Evolutionary conservation across 2,888 invertebrate genomes (phyloP), one percentile per base, ranked within the genome.

Genomic region (Sphinx pinastri): DNA sequence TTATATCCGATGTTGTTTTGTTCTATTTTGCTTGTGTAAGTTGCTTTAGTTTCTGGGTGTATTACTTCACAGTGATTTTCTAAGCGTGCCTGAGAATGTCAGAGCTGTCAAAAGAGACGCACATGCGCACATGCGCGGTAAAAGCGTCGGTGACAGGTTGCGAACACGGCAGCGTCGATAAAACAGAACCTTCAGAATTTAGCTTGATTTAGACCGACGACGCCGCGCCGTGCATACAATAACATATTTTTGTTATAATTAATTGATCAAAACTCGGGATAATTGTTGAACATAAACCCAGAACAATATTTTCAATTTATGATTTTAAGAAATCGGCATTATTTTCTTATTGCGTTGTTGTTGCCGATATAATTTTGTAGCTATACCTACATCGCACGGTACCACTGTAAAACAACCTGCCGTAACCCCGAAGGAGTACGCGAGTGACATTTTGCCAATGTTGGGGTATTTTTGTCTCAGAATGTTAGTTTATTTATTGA

Each of bases 111-210:
- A 81, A 83, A 71, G 74, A 71, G 73, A 59, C 74, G 83, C 80
- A 79, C 86, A 84, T 86, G 87, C 87, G 63, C 83, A 82, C 91
- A 90, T 92, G 92, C 92, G 92, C 89, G 76, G 45, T 82, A 51
- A 63, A 70, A 31, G 47, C 71, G 59, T 70, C 80, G 88, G 84
- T 90, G 91, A 90, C 88, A 90, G 79, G 77, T 77, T 78, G 77
- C 83, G 83, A 81, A 76, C 75, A 77, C 74, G 77, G 76, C 76
- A 74, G 77, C 79, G 90, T 91, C 91, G 91, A 88, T 92, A 92
- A 91, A 91, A 83, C 87, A 73, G 70, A 70, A 73, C 68, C 71
- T 74, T 73, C 73, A 69, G 49, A 70, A 47, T 12, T 38, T 2
- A 11, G 14, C 25, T 25, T 25, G 25, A 25, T 25, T 25, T 25